phyloP scores from a whole-genome alignment of 1,140 invertebrate species.

The Trichogramma pretiosum region DNA sequence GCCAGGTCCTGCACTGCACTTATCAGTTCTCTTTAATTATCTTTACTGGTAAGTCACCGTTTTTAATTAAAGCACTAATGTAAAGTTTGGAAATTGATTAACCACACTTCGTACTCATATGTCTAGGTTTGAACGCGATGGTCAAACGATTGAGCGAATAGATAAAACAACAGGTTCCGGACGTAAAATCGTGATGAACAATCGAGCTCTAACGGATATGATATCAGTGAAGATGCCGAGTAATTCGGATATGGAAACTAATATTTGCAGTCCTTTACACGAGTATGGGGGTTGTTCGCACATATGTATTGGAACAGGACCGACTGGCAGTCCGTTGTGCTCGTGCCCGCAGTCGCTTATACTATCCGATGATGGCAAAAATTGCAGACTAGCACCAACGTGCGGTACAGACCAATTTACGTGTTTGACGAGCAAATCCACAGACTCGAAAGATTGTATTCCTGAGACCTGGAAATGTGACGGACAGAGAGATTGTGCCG shows the following conservation, averaged over 20 bases:
- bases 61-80: neutral
- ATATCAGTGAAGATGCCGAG: conserved; percentile 43
- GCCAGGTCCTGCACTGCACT: conserved; percentile 44
- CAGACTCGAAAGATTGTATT: conserved; percentile 62
- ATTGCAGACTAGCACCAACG: conserved; percentile 61
- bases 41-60: conserved; percentile 59
- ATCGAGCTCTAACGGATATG: conserved; percentile 54
- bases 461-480: conserved; percentile 79
- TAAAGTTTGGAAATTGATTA: neutral
- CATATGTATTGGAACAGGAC: conserved; percentile 53
- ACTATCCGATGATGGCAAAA: conserved; percentile 58
- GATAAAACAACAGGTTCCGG: conserved; percentile 52
- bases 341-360: conserved; percentile 68
- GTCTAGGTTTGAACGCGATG: conserved; percentile 57
- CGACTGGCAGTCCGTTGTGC: conserved; percentile 50
- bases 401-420: conserved; percentile 72
- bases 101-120: neutral
- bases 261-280: conserved; percentile 39
- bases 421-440: conserved; percentile 50
- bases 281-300: conserved; percentile 57
- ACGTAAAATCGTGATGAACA: conserved; percentile 40
- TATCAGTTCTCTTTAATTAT: conserved; percentile 60
- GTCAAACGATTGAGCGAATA: conserved; percentile 52
- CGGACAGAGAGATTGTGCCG: conserved; percentile 71
- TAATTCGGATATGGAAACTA: conserved; percentile 34